Base-by-base conservation (phyloP, 2,113 vertebrate genomes). In the Urocynchramus pylzowi region DNA sequence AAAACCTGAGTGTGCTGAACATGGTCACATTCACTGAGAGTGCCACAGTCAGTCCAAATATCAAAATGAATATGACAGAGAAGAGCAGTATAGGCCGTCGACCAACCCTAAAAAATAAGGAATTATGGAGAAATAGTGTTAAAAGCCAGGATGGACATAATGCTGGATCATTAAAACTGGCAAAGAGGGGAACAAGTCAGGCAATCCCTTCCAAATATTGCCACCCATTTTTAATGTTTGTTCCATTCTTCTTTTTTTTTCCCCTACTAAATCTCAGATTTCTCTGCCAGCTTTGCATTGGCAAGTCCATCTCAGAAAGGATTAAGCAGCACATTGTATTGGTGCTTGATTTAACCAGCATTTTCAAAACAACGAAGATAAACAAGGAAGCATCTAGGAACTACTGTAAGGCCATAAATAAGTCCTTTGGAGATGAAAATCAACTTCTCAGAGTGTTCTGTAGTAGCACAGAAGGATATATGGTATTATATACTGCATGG, bases 1-100 rank as follows among this genome's bases (percentile, higher is more conserved):
- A 99, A 98, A 99, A 99, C 88, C 99, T 98, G 97, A 99, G 98
- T 35, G 99, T 99, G 99, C 99, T 99, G 98, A 99, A 99, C 99
- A 99, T 99, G n/a, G 99, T 98, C 92, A 99, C 98, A 15, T 99
- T 99, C 97, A 99, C 98, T 1, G 99, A 99, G 87, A 99, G 99
- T 24, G 99, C 99, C 97, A 99, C 99, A 2, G 98, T 98, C 95
- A 99, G 97, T 87, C 99, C 99, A 92, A 99, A 99, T 95, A 99
- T 97, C 96, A 99, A 98, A 97, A 99, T 99, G 98, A 99, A 98
- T 89, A 99, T 95, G 88, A 99, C 98, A 7, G 99, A 99, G 90
- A 98, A 97, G 78, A 99, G 98, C 60, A 99, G 97, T 67, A 99
- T 98, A 13, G 98, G 98, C 95, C 99, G 98, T 39, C 99, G 98